Evolutionary conservation across 2,113 vertebrate species (phyloP), one percentile per base, ranked within the genome.

Genomic region (Rhineura floridana): DNA sequence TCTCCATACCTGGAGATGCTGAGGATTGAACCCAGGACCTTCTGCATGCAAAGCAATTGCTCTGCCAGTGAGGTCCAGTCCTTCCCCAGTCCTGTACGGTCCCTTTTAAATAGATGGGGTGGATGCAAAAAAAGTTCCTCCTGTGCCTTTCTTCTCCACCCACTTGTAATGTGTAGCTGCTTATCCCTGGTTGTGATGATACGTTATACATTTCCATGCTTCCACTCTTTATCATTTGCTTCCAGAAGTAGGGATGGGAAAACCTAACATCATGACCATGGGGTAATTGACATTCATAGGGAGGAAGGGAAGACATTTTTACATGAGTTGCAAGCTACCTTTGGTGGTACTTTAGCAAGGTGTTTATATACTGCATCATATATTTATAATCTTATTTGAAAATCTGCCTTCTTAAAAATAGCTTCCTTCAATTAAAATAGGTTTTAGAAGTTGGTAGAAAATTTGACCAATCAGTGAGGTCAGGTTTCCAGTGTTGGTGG

Each of bases 341-440:
- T 23, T 42, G 42, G 23, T 28, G 11, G 10, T 42, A 8, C 7
- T 21, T 76, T 46, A 70, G 21, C 10, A 23, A 36, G 9, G n/a
- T 28, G 28, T 44, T 42, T 42, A 25, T 63, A 42, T 39, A 13
- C 39, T 81, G 73, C 76, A 25, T 9, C 5, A 77, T 59, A 91
- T 87, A 73, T 86, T 90, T 93, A 72, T 1, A 88, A 91, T 77
- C 39, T 88, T 82, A 25, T 73, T 81, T 94, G 77, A 91, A 94
- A 88, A 79, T 42, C 25, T 36, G 63, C 23, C 1, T 90, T 84
- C 75, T 84, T 89, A 77, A 46, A 67, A 91, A 72, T 81, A 91
- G 80, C 65, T 90, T 88, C 87, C 87, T 87, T 44, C 81, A 86
- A 52, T 87, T 72, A 33, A 63, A 52, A 81, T 17, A 90, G 1